phyloP scores from a whole-genome alignment of 1,140 invertebrate species.

The Danaus melanippus region DNA sequence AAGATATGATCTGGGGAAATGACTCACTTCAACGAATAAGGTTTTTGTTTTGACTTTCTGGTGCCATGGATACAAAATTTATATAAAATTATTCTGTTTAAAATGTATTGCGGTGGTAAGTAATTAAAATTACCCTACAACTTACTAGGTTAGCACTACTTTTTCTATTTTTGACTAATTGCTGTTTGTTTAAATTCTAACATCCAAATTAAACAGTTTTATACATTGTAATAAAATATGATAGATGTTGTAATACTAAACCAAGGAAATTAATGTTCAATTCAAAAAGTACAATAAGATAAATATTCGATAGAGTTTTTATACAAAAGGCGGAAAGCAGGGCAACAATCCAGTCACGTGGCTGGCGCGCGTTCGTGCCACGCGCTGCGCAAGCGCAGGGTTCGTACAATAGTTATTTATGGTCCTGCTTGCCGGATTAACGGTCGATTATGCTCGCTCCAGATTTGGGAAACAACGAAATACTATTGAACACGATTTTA shows the following conservation, averaged over 20 bases:
- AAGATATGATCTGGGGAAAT: slow-evolving; percentile 31
- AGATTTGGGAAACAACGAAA: slow-evolving; percentile 54
- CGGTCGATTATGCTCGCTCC: slow-evolving; percentile 66
- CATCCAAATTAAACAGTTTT: too few relatives aligned
- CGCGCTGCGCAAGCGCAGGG: slow-evolving; percentile 55
- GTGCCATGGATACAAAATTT: too few relatives aligned
- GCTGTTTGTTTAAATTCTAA: too few relatives aligned
- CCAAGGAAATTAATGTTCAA: too few relatives aligned
- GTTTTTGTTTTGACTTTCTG: slow-evolving; percentile 2
- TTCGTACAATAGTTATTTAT: slow-evolving; percentile 49
- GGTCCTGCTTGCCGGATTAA: slow-evolving; percentile 64
- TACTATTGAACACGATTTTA: too few relatives aligned
- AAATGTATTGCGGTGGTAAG: too few relatives aligned
- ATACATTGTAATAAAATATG: too few relatives aligned
- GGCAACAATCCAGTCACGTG: slow-evolving; percentile 61
- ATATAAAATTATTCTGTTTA: too few relatives aligned
- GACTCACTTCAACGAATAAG: slow-evolving; percentile 11
- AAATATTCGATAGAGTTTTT: slow-evolving; percentile 19
- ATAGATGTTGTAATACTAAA: too few relatives aligned
- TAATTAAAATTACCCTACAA: too few relatives aligned
- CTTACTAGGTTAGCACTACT: too few relatives aligned
- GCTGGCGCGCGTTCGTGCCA: slow-evolving; percentile 49
- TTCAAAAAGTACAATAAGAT: slow-evolving; percentile 14
- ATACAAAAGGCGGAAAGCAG: slow-evolving; percentile 57
- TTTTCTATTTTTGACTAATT: too few relatives aligned